Percentiles rank a stretch among this genome's conserved stretches.
Evolutionary conservation across 2,113 vertebrate species (phyloP).

Genomic region (Dipodomys ordii): DNA sequence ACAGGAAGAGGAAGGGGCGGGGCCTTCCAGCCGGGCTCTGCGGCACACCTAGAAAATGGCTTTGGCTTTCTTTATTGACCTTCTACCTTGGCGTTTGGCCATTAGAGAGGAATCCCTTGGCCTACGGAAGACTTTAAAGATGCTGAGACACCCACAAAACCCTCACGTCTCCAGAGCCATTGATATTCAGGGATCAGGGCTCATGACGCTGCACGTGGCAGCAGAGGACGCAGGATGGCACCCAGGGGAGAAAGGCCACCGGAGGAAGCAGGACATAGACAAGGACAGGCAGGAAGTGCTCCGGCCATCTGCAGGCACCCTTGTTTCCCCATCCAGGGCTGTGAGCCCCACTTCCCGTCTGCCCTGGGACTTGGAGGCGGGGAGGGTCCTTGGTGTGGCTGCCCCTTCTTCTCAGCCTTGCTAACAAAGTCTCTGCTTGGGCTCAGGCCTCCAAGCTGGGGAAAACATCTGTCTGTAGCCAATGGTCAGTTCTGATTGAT

Average conservation of each 20-base stretch:
- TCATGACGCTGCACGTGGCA: background rate
- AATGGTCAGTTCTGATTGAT: background rate
- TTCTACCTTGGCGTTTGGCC: background rate
- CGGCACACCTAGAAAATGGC: no score
- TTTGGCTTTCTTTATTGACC: no score
- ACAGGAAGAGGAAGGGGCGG: background rate
- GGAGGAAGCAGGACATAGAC: background rate
- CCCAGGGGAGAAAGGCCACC: background rate
- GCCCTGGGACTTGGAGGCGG: background rate
- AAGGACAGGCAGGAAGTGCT: fast-evolving
- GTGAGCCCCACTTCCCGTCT: background rate
- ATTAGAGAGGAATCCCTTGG: background rate
- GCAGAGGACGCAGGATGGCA: background rate
- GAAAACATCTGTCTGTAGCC: background rate
- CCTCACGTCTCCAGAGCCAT: no score
- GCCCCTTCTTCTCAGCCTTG: no score
- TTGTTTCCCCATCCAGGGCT: background rate
- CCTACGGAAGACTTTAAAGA: background rate
- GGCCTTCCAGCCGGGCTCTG: background rate
- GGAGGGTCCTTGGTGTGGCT: fast-evolving
- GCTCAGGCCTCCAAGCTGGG: background rate
- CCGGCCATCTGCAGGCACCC: background rate
- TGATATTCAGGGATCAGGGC: no score
- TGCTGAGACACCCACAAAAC: background rate
- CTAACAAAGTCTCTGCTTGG: background rate